These are phyloP conservation scores for Lasioglossum villosulum DNA, from an alignment of 2,888 invertebrate species.

Conservation along the genomic window DNA sequence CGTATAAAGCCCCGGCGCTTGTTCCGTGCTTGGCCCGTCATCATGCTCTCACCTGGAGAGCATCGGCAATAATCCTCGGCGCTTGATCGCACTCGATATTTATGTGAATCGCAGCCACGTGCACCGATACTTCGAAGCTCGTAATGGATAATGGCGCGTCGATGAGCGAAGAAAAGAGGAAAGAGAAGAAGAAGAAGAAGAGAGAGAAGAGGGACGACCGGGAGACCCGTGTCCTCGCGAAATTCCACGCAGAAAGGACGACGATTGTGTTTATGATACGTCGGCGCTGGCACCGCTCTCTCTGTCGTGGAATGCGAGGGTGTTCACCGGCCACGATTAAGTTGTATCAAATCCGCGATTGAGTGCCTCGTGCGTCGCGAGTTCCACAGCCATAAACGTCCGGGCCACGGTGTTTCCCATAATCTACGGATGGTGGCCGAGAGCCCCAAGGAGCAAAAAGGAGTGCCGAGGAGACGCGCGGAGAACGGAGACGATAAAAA, in stretches of 20 bases:
- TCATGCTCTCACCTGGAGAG: constrained; percentile 40
- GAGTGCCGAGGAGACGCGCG: constrained; percentile 3
- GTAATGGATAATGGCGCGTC: constrained; percentile 12
- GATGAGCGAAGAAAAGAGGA: constrained; percentile 1
- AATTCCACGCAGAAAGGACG: constrained; percentile 60
- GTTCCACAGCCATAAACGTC: constrained; percentile 79
- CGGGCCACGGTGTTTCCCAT: constrained; percentile 76
- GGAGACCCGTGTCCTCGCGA: constrained; percentile 43
- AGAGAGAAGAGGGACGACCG: not conserved
- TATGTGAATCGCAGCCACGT: constrained; percentile 57
- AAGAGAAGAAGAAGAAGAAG: not conserved
- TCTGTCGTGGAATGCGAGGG: constrained; percentile 64
- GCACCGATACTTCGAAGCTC: constrained; percentile 24
- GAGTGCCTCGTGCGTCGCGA: constrained; percentile 77
- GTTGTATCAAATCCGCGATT: constrained; percentile 81
- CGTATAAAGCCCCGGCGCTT: constrained; percentile 33
- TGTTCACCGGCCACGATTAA: constrained; percentile 76
- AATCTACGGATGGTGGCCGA: constrained; percentile 73
- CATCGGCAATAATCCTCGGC: constrained; percentile 43
- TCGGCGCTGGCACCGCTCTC: constrained; percentile 34
- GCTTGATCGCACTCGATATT: constrained; percentile 58
- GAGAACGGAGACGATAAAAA: constrained; percentile 7
- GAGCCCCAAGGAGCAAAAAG: constrained; percentile 48
- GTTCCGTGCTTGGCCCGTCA: constrained; percentile 41
- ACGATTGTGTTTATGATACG: constrained; percentile 66